Evolutionary conservation across 64 coral and sea anemone species (phyloP).

Genomic region (Dendrophyllia cribrosa): DNA sequence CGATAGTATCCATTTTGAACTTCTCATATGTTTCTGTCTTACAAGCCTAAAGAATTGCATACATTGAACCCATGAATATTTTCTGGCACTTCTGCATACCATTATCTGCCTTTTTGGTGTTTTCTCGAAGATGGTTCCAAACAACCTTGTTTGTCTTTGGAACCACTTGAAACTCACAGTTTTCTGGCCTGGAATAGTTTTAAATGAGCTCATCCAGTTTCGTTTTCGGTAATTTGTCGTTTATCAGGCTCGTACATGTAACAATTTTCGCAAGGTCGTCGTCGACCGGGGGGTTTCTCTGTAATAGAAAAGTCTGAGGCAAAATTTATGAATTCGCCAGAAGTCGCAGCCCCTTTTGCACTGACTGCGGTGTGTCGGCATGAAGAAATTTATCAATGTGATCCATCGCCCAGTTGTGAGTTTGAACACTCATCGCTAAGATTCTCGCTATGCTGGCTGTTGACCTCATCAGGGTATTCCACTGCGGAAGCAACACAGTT

Average conservation of each 20-base stretch:
- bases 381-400: neutral
- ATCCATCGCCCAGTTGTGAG: neutral
- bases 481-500: neutral
- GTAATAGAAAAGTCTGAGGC: slow-evolving; percentile 33
- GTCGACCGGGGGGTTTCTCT: slow-evolving; percentile 39
- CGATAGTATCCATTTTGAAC: too few species aligned
- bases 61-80: too few species aligned
- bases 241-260: slow-evolving; percentile 23
- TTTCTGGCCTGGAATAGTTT: slow-evolving; percentile 36
- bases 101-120: too few species aligned
- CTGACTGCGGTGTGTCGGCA: neutral
- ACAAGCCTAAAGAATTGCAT: too few species aligned
- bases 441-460: neutral
- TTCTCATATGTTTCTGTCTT: too few species aligned
- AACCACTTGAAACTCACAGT: slow-evolving; percentile 38
- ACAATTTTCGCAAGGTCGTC: slow-evolving; percentile 32
- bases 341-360: neutral
- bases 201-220: slow-evolving; percentile 44
- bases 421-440: neutral
- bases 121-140: slow-evolving; percentile 33
- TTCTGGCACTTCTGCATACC: too few species aligned
- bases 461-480: neutral
- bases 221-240: slow-evolving; percentile 39
- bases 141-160: slow-evolving; percentile 62
- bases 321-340: slow-evolving; percentile 7